Percentiles rank a stretch among this genome's conserved stretches.
Conservation (phyloP, 2,888 invertebrate species). For the Fissipunctia ypsillon region DNA sequence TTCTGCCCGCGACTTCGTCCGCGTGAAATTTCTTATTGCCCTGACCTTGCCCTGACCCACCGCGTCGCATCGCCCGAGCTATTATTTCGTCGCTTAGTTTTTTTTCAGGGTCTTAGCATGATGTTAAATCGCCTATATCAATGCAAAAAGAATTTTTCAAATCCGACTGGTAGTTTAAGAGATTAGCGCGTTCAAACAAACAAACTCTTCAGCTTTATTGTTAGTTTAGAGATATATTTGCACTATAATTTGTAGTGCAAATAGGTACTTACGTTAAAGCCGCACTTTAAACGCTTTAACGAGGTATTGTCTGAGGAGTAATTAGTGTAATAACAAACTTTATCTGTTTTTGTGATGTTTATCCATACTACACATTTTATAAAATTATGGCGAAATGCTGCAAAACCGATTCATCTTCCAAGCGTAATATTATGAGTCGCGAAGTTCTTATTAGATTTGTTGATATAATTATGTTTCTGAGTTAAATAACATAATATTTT, state of each 20-base stretch:
- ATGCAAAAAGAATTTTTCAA: no score
- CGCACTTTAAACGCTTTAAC: not conserved
- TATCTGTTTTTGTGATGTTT: not conserved
- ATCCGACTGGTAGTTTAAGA: no score
- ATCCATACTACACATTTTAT: not conserved
- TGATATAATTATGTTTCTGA: constrained; percentile 11
- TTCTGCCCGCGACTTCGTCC: no score
- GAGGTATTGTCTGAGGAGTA: constrained; percentile 30
- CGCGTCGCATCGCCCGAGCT: no score
- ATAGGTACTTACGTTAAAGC: constrained; percentile 24
- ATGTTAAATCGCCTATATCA: no score
- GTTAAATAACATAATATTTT: not conserved
- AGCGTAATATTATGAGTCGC: not conserved
- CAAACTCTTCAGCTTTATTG: no score
- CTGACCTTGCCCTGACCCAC: no score
- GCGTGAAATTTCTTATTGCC: no score
- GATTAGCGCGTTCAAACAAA: no score
- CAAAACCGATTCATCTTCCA: not conserved
- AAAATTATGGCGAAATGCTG: not conserved
- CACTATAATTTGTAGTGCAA: constrained; percentile 9
- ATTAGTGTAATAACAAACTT: constrained; percentile 8
- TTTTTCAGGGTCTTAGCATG: no score
- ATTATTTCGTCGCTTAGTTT: no score
- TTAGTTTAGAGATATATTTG: no score
- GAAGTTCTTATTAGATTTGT: constrained; percentile 1